Evolutionary conservation across 2,797 vertebrate species (phyloP), one percentile per base, ranked within the genome.

Genomic region (Novumbra hubbsi): DNA sequence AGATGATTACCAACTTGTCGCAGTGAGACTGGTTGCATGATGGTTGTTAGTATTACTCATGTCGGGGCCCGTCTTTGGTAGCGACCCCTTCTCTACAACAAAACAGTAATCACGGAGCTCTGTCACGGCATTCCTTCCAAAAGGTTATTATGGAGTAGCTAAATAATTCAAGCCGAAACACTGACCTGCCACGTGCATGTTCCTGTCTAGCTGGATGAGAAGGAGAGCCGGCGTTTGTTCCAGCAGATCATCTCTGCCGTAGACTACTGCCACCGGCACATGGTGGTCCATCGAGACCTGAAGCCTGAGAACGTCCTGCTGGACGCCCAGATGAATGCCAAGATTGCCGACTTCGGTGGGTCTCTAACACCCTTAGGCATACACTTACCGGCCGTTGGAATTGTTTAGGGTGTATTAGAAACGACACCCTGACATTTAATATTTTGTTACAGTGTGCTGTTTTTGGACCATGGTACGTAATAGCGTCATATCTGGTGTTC

Each of bases 211-310:
- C 90, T 99, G 91, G 97, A 98, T 73, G 98, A 99, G 81, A 98
- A 98, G 86, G 98, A 99, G 90, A 98, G 97, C 71, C 94, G 97
- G 8, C 95, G 97, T 63, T 91, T 99, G 70, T 99, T 99, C 86
- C 98, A 99, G 87, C 98, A 99, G 86, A 99, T 99, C 76, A 98
- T 99, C 90, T 99, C 98, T 50, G 98, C 96, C 0, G 98, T 99
- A 74, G 98, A 99, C 90, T 99, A 99, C 82, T 99, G 98, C 88
- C 98, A 99, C 90, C 92, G 98, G 79, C 98, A 99, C 85, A 99
- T 99, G 98, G 98, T 99, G 83, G 98, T 99, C 71, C 98, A 99
- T 73, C 89, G 98, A 88, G 98, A 99, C 92, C 92, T 99, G 88
- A 99, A 99, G 84, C 98, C 98, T 17, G 97, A 99, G 88, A 99